Evolutionary conservation across 2,113 vertebrate species (phyloP).

Genomic region (Dolichotis patagonum): DNA sequence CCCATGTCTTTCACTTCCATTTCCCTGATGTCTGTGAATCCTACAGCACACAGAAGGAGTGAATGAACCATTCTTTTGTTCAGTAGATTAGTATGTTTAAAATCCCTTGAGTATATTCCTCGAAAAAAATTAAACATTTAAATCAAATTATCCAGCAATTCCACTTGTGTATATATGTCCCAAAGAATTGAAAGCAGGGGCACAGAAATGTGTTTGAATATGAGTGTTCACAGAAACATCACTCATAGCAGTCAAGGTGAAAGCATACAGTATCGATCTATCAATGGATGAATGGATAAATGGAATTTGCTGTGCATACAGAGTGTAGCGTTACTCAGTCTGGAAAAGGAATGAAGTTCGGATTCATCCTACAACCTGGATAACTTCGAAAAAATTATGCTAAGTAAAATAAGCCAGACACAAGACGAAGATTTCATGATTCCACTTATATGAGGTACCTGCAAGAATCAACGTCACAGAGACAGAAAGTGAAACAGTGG

Average conservation of each 20-base stretch:
- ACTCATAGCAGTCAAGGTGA: not conserved
- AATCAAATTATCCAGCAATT: not conserved
- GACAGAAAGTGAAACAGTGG: not conserved
- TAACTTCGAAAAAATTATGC: not conserved
- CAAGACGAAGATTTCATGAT: not conserved
- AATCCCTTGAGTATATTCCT: not conserved
- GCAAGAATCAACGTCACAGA: not conserved
- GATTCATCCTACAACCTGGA: not conserved
- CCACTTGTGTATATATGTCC: not conserved
- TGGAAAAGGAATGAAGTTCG: constrained; percentile 14
- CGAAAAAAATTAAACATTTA: not conserved
- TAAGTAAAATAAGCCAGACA: not conserved
- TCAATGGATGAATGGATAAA: not conserved
- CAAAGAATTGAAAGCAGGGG: not conserved
- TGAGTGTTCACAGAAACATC: not conserved
- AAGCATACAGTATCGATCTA: not conserved
- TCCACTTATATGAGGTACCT: not conserved
- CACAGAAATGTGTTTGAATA: not conserved
- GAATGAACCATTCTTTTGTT: not conserved
- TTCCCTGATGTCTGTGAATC: not conserved
- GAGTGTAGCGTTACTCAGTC: not conserved
- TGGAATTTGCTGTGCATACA: not conserved
- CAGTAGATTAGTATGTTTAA: not conserved
- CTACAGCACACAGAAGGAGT: not conserved
- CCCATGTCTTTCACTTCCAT: not conserved